Evolutionary conservation across 2,113 vertebrate species (phyloP), one percentile per base, ranked within the genome.

Genomic region (Dromas ardeola): DNA sequence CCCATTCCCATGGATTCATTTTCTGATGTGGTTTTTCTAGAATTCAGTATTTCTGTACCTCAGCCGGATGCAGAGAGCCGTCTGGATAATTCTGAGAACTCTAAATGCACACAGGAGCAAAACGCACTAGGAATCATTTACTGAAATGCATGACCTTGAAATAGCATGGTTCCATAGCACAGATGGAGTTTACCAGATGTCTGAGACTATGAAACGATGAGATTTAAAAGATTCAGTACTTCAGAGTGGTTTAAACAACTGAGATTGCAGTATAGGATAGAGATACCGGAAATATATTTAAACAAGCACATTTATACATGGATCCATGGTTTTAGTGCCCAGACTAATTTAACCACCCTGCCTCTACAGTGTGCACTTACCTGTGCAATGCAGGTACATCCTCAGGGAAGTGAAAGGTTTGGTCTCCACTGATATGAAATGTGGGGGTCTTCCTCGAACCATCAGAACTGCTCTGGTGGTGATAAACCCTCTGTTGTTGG

Each of bases 111-210:
- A 82, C 23, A 84, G 86, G 81, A 97, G 70, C 52, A 85, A 97
- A 97, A 95, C 13, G 21, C 83, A 87, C 36, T 43, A 86, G 65
- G 81, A 97, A 89, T 87, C 69, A 47, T 92, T 86, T 89, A 88
- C 88, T 81, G 88, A 86, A 91, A 97, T 50, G 59, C 81, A 69
- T 92, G 95, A 97, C 95, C 96, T 95, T 91, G 95, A 94, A 94
- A 96, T 89, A 95, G 95, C 88, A 94, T n/a, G 80, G 88, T 43
- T 93, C 90, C 66, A 14, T 66, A 92, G 95, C 93, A 88, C 95
- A 97, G 95, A 96, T 96, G 95, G 96, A 93, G 85, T 94, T 96
- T 94, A 76, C 90, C 96, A 96, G 96, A 96, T 93, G 95, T 92
- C 95, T 94, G 74, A 92, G 67, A 38, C 78, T 86, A 66, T 53